Base-by-base conservation (phyloP, 2,888 invertebrate genomes). In the Phragmatobia fuliginosa region DNA sequence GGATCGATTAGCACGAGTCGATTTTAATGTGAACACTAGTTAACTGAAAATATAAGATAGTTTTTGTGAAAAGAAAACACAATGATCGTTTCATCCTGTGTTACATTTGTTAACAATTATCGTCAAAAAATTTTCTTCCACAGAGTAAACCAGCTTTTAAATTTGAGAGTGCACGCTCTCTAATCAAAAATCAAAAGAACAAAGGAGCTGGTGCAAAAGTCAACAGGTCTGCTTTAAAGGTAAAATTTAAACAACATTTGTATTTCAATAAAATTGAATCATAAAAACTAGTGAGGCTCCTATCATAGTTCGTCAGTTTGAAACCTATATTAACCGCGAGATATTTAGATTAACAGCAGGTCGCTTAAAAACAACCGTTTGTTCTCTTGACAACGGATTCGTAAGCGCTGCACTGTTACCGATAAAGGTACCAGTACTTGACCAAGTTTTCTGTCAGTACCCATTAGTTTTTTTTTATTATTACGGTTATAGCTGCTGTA, bases 51-150 rank as follows among this genome's bases (percentile, higher is more conserved):
- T 0, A 52, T 25, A 49, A 25, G 10, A n/a, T n/a, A 11, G 16
- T 41, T 41, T 18, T 41, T 18, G 18, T 41, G 18, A 18, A 18
- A 18, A 18, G 1, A 6, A 41, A 38, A 5, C 4, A 4, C 52
- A 7, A 11, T 25, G 11, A 14, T 25, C 1, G 25, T n/a, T 49
- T n/a, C n/a, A 25, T 3, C 87, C 90, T 0, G 41, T 45, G 0
- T 66, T 31, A 0, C 28, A 62, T 38, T 1, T 25, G 0, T 10
- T 21, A 16, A 16, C 16, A 62, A 63, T 11, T 32, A n/a, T 36
- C 16, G 28, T 10, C 2, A 32, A 65, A 10, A 18, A 21, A 28
- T 36, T 56, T 33, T 21, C 28, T 14, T 64, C 52, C 18, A 25
- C 49, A 64, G 63, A n/a, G 49, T 8, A 64, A 64, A 52, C 52